Percentiles rank a stretch among this genome's conserved stretches.
phyloP scores from a whole-genome alignment of 2,113 vertebrate genomes.

The Nothoprocta pentlandii region DNA sequence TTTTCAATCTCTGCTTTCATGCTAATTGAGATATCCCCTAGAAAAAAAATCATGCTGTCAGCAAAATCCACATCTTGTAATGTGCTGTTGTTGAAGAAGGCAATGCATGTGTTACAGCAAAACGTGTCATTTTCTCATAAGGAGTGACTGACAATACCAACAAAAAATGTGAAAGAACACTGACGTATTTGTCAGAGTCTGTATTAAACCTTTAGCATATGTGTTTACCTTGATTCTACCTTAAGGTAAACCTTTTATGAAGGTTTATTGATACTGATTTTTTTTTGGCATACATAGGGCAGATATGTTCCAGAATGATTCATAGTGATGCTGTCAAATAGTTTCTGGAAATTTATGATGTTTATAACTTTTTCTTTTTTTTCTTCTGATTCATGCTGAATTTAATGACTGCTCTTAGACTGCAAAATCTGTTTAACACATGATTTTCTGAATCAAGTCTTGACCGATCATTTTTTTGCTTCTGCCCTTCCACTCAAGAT shows the following conservation, averaged over 20 bases:
- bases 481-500: neutral
- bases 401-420: neutral
- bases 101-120: neutral
- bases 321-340: neutral
- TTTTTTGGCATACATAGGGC: neutral
- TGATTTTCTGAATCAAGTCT: neutral
- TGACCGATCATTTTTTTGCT: neutral
- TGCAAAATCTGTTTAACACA: neutral
- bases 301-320: neutral
- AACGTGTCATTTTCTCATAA: neutral
- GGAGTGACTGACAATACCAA: neutral
- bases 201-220: neutral
- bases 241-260: neutral
- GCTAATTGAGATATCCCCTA: neutral
- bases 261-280: neutral
- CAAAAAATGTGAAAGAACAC: neutral
- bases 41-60: neutral
- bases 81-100: neutral
- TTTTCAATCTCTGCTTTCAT: neutral
- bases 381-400: neutral
- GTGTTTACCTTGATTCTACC: neutral
- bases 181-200: neutral
- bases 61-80: neutral
- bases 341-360: neutral
- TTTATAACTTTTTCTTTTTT: neutral